phyloP scores from a whole-genome alignment of 2,113 vertebrate species.

The Trinectes maculatus region DNA sequence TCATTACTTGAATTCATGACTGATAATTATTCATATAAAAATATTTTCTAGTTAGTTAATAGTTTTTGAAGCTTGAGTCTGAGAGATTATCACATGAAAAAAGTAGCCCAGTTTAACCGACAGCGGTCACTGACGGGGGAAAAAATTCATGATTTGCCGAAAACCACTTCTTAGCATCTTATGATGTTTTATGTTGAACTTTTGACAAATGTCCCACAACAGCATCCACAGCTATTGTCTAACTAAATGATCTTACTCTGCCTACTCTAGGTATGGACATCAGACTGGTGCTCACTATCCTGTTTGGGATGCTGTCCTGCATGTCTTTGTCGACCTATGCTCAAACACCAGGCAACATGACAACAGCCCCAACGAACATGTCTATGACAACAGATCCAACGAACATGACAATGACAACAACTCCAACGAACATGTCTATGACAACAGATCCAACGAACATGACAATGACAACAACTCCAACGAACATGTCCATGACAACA shows the following conservation, averaged over 20 bases:
- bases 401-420: neutral
- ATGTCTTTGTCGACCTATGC: neutral
- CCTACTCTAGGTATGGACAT: slow-evolving; percentile 52
- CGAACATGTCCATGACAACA: neutral
- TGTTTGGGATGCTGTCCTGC: slow-evolving; percentile 46
- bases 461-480: neutral
- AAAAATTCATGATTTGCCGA: neutral
- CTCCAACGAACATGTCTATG: neutral
- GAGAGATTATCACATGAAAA: too few relatives aligned
- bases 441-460: neutral
- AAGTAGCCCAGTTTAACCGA: too few relatives aligned
- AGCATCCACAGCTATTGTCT: neutral
- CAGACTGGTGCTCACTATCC: slow-evolving; percentile 26
- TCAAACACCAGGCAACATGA: accelerated
- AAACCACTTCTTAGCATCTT: too few relatives aligned
- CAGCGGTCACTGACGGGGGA: too few relatives aligned
- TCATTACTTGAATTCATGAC: too few relatives aligned
- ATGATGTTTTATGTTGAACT: neutral
- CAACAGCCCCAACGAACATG: neutral
- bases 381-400: accelerated
- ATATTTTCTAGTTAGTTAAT: too few relatives aligned
- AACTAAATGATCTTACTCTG: neutral
- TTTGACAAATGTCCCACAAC: neutral
- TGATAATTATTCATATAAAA: too few relatives aligned
- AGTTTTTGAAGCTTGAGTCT: too few relatives aligned